Evolutionary conservation across 2,888 invertebrate genomes (phyloP).

Genomic region (Gari tellinella): DNA sequence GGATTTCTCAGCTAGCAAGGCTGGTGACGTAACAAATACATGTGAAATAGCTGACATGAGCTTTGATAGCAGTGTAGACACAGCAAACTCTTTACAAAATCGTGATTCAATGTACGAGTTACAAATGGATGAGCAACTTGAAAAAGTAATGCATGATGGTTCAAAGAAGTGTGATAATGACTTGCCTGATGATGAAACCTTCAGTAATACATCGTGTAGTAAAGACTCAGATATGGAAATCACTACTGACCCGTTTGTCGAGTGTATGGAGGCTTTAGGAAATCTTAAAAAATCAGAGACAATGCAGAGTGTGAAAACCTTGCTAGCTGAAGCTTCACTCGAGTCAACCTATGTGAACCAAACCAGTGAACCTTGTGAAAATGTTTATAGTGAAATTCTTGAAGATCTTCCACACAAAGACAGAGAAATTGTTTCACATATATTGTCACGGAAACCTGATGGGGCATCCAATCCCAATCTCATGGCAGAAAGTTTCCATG

Average conservation of each 20-base stretch:
- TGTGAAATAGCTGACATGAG: constrained; percentile 70
- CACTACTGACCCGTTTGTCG: constrained; percentile 39
- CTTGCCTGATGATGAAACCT: constrained; percentile 77
- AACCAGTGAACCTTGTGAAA: neutral
- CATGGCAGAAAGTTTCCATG: constrained; percentile 67
- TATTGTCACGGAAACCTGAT: constrained; percentile 87
- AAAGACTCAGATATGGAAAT: constrained; percentile 63
- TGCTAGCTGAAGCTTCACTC: constrained; percentile 48
- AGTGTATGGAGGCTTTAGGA: constrained; percentile 41
- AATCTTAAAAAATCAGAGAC: constrained; percentile 61
- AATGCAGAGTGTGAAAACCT: constrained; percentile 67
- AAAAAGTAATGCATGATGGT: constrained; percentile 56
- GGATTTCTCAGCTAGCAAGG: constrained; percentile 41
- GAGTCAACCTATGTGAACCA: constrained; percentile 21
- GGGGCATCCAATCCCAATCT: constrained; percentile 97
- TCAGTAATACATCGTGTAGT: constrained; percentile 75
- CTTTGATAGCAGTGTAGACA: constrained; percentile 74
- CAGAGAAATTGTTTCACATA: constrained; percentile 48
- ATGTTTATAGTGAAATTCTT: constrained; percentile 6
- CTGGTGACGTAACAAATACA: constrained; percentile 33
- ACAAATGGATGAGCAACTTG: constrained; percentile 81
- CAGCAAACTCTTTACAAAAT: constrained; percentile 61
- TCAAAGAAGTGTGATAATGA: constrained; percentile 66
- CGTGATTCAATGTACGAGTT: constrained; percentile 82
- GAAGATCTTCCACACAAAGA: constrained; percentile 33